Conservation (phyloP, 2,888 invertebrate species). For the Morpho deidamia region DNA sequence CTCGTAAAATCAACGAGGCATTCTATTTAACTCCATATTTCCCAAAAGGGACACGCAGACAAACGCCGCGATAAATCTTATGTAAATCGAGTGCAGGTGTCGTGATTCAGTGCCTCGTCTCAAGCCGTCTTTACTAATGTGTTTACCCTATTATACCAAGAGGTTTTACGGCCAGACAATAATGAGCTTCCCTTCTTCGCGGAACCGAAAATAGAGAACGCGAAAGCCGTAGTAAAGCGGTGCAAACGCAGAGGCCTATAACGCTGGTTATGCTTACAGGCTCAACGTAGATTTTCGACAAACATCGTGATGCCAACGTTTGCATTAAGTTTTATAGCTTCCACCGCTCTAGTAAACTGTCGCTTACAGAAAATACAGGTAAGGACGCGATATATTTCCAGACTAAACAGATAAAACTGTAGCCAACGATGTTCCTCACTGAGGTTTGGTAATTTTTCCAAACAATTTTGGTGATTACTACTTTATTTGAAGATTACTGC, state of each 20-base stretch:
- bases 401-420: slow-evolving; percentile 45
- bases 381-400: slow-evolving; percentile 43
- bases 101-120: slow-evolving; percentile 51
- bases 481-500: too few species aligned
- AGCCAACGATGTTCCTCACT: neutral
- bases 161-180: slow-evolving; percentile 42
- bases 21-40: slow-evolving; percentile 22
- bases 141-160: slow-evolving; percentile 64
- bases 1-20: slow-evolving; percentile 14
- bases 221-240: slow-evolving; percentile 22
- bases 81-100: slow-evolving; percentile 55
- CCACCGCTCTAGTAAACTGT: slow-evolving; percentile 66
- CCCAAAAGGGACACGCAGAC: slow-evolving; percentile 28
- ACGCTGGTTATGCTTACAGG: slow-evolving; percentile 45
- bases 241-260: slow-evolving; percentile 33
- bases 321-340: slow-evolving; percentile 74
- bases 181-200: slow-evolving; percentile 34
- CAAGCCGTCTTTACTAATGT: slow-evolving; percentile 55
- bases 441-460: too few species aligned
- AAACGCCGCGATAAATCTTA: slow-evolving; percentile 40
- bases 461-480: too few species aligned
- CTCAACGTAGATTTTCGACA: slow-evolving; percentile 55
- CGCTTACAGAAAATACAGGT: slow-evolving; percentile 17
- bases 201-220: slow-evolving; percentile 10
- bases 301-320: slow-evolving; percentile 59